phyloP scores from a whole-genome alignment of 2,888 invertebrate genomes.

The Villa cingulata region DNA sequence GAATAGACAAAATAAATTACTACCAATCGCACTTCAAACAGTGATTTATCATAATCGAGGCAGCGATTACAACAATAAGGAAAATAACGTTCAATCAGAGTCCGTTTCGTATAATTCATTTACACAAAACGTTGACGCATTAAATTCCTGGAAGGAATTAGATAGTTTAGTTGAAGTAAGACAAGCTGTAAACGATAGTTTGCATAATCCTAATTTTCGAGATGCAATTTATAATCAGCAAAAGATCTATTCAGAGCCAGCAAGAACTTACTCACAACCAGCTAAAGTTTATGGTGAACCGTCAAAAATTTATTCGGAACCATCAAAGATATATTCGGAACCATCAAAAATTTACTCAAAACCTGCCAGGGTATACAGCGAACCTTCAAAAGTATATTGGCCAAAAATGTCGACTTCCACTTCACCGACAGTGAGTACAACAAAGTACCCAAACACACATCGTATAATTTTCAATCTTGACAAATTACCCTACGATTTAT shows the following conservation, averaged over 20 bases:
- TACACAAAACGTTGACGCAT: slow-evolving; percentile 31
- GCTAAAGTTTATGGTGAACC: slow-evolving; percentile 44
- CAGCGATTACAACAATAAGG: slow-evolving; percentile 19
- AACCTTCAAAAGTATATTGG: slow-evolving; percentile 44
- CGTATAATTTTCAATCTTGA: slow-evolving; percentile 34
- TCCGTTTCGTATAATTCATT: slow-evolving; percentile 43
- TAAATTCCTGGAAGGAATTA: slow-evolving; percentile 24
- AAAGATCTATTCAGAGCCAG: slow-evolving; percentile 38
- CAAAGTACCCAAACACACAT: slow-evolving; percentile 17
- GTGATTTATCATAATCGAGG: slow-evolving; percentile 40
- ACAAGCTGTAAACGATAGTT: slow-evolving; percentile 29
- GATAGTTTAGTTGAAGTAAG: slow-evolving; percentile 27
- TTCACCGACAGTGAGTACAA: slow-evolving; percentile 11
- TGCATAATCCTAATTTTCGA: slow-evolving; percentile 30
- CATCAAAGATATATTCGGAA: slow-evolving; percentile 42
- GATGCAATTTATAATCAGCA: slow-evolving; percentile 37
- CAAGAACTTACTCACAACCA: slow-evolving; percentile 42
- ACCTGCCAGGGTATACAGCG: slow-evolving; percentile 44
- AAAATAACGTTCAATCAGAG: slow-evolving; percentile 32
- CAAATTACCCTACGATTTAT: slow-evolving; percentile 34
- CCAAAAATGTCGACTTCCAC: slow-evolving; percentile 19
- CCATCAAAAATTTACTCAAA: slow-evolving; percentile 44
- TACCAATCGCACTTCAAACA: slow-evolving; percentile 37
- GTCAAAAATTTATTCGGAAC: slow-evolving; percentile 45
- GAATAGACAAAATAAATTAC: slow-evolving; percentile 25